A percentile compares a stretch with the other conserved stretches of the same genome.
Evolutionary conservation across 2,113 vertebrate species (phyloP).

Genomic region (Parus major): DNA sequence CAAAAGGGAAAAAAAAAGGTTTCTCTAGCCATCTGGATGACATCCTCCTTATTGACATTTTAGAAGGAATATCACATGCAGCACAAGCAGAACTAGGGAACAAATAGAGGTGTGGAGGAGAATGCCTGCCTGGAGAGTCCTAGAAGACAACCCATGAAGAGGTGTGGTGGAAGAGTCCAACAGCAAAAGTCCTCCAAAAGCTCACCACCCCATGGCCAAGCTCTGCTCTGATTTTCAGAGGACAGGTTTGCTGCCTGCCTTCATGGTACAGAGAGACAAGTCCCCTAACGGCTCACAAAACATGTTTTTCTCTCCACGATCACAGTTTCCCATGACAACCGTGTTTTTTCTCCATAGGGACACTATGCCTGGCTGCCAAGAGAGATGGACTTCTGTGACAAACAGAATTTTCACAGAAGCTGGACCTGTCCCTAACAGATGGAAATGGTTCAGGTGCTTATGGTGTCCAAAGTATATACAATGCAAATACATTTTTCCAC

Average conservation of each 20-base stretch:
- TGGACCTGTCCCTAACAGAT: neutral
- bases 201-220: neutral
- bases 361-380: neutral
- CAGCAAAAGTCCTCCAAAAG: neutral
- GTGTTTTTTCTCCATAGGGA: neutral
- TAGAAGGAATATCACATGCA: neutral
- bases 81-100: neutral
- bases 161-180: neutral
- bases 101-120: neutral
- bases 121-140: neutral
- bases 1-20: no score
- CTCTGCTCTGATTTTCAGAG: neutral
- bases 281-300: neutral
- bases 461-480: neutral
- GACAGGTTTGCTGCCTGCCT: neutral
- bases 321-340: slow-evolving; percentile 15
- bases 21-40: neutral
- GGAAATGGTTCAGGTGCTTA: neutral
- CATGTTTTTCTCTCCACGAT: neutral
- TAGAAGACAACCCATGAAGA: neutral
- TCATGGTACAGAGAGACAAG: neutral
- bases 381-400: neutral
- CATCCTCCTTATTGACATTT: neutral
- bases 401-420: neutral
- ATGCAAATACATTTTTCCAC: neutral